phyloP scores from a whole-genome alignment of 1,140 invertebrate species.

The Diorhabda carinulata region DNA sequence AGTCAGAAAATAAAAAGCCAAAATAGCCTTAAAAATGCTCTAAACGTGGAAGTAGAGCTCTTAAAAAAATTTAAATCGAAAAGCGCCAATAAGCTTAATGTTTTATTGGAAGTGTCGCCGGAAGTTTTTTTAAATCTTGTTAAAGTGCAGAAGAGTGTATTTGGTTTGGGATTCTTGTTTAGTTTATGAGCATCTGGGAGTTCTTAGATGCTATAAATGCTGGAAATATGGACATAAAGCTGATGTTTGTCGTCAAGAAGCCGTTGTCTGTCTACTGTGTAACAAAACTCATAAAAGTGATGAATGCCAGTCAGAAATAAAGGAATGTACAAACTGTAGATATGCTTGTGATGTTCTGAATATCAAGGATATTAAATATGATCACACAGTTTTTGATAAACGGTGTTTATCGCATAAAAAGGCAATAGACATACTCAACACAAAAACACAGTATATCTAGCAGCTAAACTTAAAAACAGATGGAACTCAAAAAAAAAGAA shows the following conservation, averaged over 20 bases:
- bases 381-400: not conserved
- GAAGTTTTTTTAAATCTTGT: not conserved
- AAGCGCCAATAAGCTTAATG: not conserved
- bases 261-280: not conserved
- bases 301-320: not conserved
- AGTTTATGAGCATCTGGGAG: not conserved
- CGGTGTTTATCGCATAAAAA: not conserved
- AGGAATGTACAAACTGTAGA: conserved; percentile 1
- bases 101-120: not conserved
- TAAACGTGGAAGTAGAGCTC: not conserved
- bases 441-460: not conserved
- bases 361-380: not conserved
- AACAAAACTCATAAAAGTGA: conserved; percentile 1
- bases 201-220: conserved; percentile 3
- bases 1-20: not conserved
- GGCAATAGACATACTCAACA: not conserved
- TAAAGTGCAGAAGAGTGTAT: conserved; percentile 1
- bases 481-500: not conserved
- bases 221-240: conserved; percentile 1
- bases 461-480: not conserved
- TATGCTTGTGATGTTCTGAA: conserved; percentile 1
- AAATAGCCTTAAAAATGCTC: not conserved
- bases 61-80: not conserved
- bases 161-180: not conserved
- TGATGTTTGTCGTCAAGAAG: not conserved